Percentiles rank a stretch among this genome's conserved stretches.
These are phyloP conservation scores for Chrysochloris asiatica DNA, from an alignment of 2,113 vertebrate species.

Conservation along the genomic window DNA sequence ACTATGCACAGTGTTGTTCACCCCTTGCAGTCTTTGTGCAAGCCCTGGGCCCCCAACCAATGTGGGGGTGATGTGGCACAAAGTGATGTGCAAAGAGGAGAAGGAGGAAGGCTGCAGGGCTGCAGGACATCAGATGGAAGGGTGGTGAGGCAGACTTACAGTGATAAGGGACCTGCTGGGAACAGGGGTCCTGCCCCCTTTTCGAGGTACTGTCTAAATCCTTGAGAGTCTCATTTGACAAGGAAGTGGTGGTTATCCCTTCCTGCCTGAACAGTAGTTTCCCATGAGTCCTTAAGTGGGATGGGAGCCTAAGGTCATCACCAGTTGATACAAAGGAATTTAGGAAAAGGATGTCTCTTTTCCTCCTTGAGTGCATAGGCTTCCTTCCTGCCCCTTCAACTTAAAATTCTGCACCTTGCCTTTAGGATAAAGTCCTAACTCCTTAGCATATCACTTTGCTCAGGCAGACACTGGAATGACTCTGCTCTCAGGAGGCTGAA, in stretches of 20 bases:
- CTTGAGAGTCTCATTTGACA: too few relatives aligned
- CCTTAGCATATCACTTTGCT: neutral
- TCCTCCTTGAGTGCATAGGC: too few relatives aligned
- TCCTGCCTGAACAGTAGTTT: too few relatives aligned
- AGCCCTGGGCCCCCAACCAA: too few relatives aligned
- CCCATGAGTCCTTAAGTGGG: too few relatives aligned
- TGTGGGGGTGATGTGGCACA: too few relatives aligned
- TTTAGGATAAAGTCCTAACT: neutral
- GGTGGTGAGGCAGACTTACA: neutral
- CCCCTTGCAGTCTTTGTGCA: neutral
- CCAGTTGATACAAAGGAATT: neutral
- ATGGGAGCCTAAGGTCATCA: too few relatives aligned
- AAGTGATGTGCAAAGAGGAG: neutral
- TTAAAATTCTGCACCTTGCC: neutral
- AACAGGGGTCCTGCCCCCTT: neutral
- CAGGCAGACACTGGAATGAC: rapidly evolving
- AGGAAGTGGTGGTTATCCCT: neutral
- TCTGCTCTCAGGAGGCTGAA: too few relatives aligned
- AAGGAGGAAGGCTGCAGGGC: neutral
- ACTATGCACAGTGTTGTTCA: neutral
- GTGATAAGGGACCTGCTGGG: too few relatives aligned
- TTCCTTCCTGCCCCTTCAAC: neutral
- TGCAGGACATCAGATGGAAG: neutral
- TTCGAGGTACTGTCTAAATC: neutral
- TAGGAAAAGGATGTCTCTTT: too few relatives aligned